Evolutionary conservation across 2,888 invertebrate species (phyloP).

Genomic region (Ophioninae sp.): DNA sequence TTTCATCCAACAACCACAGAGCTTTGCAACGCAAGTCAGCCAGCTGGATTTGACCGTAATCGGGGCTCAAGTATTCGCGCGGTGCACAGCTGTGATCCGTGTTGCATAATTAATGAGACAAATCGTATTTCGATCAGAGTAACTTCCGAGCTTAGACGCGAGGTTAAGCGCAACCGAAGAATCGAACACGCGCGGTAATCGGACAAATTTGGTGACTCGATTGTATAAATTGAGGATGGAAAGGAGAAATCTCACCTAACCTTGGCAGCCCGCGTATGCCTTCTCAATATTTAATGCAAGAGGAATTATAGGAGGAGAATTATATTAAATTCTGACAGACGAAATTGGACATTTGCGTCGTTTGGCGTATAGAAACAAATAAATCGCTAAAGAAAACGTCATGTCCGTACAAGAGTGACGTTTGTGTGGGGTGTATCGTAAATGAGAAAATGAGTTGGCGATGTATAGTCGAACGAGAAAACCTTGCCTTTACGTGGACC

Average conservation of each 20-base stretch:
- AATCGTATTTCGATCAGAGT: background rate
- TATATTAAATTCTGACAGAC: constrained; percentile 10
- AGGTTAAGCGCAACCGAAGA: background rate
- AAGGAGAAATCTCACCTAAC: constrained; percentile 47
- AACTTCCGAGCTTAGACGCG: background rate
- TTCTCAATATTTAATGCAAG: constrained; percentile 30
- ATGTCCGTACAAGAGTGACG: constrained; percentile 21
- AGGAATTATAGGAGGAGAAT: constrained; percentile 9
- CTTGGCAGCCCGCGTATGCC: constrained; percentile 36
- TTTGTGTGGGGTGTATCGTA: constrained; percentile 37
- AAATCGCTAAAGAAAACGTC: constrained; percentile 14
- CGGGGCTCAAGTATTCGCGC: background rate
- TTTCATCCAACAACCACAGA: background rate
- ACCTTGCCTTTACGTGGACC: constrained; percentile 69
- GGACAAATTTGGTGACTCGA: background rate
- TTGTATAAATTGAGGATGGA: background rate
- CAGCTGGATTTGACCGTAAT: background rate
- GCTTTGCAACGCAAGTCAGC: background rate
- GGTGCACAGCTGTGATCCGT: constrained; percentile 14
- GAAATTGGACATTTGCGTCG: constrained; percentile 43
- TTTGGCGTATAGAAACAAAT: constrained; percentile 28
- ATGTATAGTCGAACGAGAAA: constrained; percentile 31
- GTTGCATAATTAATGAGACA: constrained; percentile 39
- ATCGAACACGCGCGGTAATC: background rate
- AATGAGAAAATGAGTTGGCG: constrained; percentile 43